Conservation (phyloP, 2,113 vertebrate species). For the Bos indicus region DNA sequence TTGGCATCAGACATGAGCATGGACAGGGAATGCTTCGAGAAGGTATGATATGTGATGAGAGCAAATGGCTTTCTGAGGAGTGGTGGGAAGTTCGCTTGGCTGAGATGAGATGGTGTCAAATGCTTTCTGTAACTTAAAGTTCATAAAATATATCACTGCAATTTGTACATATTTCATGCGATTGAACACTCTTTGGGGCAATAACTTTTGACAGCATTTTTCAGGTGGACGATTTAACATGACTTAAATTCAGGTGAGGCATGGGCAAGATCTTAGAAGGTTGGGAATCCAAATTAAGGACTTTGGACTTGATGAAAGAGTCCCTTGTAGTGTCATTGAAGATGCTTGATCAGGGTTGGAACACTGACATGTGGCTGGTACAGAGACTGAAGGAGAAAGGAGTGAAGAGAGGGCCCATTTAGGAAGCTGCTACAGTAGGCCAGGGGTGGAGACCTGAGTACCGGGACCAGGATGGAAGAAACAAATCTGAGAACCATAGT, state of each 20-base stretch:
- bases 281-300: neutral
- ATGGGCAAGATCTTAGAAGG: neutral
- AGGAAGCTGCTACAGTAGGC: neutral
- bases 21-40: neutral
- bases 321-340: neutral
- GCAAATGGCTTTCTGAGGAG: slow-evolving; percentile 5
- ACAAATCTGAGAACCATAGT: neutral
- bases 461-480: neutral
- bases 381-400: neutral
- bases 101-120: neutral
- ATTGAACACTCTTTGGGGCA: slow-evolving; percentile 1
- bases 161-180: neutral
- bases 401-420: neutral
- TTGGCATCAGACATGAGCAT: neutral
- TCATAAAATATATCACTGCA: neutral
- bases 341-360: neutral
- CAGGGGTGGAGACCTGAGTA: neutral
- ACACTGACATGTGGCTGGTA: neutral
- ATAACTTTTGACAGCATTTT: slow-evolving; percentile 22
- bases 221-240: neutral
- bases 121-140: slow-evolving; percentile 1
- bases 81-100: neutral
- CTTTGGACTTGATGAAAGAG: neutral
- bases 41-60: neutral
- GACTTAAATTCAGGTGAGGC: slow-evolving; percentile 8